phyloP scores from a whole-genome alignment of 2,797 vertebrate genomes.

The Gallinago stenura region DNA sequence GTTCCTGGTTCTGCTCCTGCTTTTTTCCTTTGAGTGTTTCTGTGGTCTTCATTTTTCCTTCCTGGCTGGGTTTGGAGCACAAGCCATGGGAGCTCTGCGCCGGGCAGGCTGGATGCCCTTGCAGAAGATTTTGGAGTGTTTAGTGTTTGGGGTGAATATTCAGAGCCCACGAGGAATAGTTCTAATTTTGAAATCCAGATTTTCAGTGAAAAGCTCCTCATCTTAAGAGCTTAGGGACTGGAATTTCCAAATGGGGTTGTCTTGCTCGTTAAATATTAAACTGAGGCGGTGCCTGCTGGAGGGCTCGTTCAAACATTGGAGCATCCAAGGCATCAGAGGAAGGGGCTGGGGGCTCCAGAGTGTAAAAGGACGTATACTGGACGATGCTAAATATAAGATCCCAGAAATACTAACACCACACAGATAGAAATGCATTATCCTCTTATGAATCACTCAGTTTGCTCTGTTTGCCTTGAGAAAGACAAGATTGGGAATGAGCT shows the following conservation, averaged over 20 bases:
- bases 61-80: neutral
- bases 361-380: neutral
- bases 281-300: neutral
- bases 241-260: neutral
- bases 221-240: neutral
- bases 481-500: neutral
- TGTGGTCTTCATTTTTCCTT: neutral
- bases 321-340: neutral
- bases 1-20: neutral
- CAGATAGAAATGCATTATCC: neutral
- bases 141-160: neutral
- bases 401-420: neutral
- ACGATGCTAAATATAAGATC: neutral
- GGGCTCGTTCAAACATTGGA: neutral
- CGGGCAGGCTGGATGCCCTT: neutral
- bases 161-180: neutral
- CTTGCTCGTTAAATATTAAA: constrained; percentile 45
- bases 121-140: neutral
- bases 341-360: neutral
- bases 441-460: neutral
- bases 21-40: neutral
- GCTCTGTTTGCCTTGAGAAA: neutral
- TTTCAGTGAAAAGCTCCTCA: neutral
- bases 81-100: fast-evolving
- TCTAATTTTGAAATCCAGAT: neutral